Evolutionary conservation across 2,113 vertebrate species (phyloP).

Genomic region (Spilogale gracilis): DNA sequence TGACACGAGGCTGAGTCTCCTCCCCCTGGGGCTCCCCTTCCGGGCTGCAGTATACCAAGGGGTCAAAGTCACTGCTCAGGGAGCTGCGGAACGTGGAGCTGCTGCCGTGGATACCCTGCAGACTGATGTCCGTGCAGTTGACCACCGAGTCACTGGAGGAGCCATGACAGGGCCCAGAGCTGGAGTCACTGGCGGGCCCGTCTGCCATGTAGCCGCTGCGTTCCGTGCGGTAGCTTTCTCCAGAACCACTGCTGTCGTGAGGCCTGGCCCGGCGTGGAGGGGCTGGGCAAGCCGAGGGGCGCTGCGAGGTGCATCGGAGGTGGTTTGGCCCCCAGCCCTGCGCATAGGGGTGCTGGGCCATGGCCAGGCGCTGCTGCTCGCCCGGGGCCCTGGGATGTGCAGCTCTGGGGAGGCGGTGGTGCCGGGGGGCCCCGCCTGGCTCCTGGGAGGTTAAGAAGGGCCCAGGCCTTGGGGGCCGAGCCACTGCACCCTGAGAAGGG

Average conservation of each 20-base stretch:
- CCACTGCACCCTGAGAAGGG: slow-evolving; percentile 87
- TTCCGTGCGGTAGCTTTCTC: slow-evolving; percentile 95
- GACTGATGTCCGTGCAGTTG: slow-evolving; percentile 96
- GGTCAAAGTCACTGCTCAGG: slow-evolving; percentile 97
- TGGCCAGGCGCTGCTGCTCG: slow-evolving; percentile 85
- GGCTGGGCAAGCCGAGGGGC: neutral
- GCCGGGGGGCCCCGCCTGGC: slow-evolving; percentile 88
- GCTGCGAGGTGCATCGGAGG: slow-evolving; percentile 84
- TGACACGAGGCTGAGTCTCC: slow-evolving; percentile 76
- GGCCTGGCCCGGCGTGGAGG: slow-evolving; percentile 74
- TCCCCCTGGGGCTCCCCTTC: slow-evolving; percentile 76
- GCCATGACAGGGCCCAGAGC: slow-evolving; percentile 96
- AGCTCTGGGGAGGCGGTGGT: slow-evolving; percentile 89
- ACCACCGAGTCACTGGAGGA: slow-evolving; percentile 98
- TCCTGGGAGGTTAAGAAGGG: slow-evolving; percentile 90
- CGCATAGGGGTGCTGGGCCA: slow-evolving; percentile 86
- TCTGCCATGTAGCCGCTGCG: slow-evolving; percentile 97
- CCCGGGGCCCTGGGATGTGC: slow-evolving; percentile 83
- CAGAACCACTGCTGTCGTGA: slow-evolving; percentile 93
- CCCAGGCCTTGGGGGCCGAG: slow-evolving; percentile 87
- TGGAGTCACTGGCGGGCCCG: slow-evolving; percentile 96
- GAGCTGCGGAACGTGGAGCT: slow-evolving; percentile 98
- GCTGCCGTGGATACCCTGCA: slow-evolving; percentile 97
- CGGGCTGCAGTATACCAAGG: slow-evolving; percentile 92
- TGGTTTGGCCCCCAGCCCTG: slow-evolving; percentile 85